Conservation (phyloP, 1,140 invertebrate genomes). For the Gerris buenoi region DNA sequence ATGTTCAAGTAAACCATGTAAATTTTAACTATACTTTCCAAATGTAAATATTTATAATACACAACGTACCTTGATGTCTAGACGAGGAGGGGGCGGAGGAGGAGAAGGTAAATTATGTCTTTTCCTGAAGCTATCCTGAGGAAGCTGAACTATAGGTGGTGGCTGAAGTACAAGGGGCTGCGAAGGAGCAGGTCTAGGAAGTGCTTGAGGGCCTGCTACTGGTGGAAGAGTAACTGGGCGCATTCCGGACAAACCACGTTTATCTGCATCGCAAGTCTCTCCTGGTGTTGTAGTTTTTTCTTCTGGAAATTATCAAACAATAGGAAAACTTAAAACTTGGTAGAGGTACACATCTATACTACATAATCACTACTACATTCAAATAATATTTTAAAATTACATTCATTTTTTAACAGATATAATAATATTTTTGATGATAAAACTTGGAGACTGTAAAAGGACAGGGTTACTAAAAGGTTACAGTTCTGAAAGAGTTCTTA, state of each 20-base stretch:
- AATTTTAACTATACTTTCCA: too few species aligned
- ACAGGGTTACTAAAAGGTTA: too few species aligned
- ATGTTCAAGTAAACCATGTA: too few species aligned
- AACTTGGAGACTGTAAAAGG: too few species aligned
- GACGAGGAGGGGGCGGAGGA: slow-evolving; percentile 40
- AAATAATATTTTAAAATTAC: too few species aligned
- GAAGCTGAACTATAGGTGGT: slow-evolving; percentile 32
- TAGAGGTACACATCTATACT: too few species aligned
- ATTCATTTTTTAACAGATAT: too few species aligned
- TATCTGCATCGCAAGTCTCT: slow-evolving; percentile 54
- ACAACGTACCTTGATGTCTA: slow-evolving; percentile 48
- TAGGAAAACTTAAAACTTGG: too few species aligned
- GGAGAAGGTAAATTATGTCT: slow-evolving; percentile 3
- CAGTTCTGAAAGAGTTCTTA: too few species aligned
- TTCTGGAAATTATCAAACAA: background rate
- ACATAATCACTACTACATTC: too few species aligned
- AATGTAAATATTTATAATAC: too few species aligned
- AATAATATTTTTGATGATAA: too few species aligned
- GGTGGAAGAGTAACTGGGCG: slow-evolving; percentile 48
- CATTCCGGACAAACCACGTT: slow-evolving; percentile 54
- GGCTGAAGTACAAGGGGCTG: slow-evolving; percentile 35
- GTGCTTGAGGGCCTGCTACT: slow-evolving; percentile 32
- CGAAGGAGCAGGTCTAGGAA: slow-evolving; percentile 33
- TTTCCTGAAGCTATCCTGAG: background rate
- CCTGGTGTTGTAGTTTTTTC: slow-evolving; percentile 41